Evolutionary conservation across 2,888 invertebrate species (phyloP), one percentile per base, ranked within the genome.

Genomic region (Ochropacha duplaris): DNA sequence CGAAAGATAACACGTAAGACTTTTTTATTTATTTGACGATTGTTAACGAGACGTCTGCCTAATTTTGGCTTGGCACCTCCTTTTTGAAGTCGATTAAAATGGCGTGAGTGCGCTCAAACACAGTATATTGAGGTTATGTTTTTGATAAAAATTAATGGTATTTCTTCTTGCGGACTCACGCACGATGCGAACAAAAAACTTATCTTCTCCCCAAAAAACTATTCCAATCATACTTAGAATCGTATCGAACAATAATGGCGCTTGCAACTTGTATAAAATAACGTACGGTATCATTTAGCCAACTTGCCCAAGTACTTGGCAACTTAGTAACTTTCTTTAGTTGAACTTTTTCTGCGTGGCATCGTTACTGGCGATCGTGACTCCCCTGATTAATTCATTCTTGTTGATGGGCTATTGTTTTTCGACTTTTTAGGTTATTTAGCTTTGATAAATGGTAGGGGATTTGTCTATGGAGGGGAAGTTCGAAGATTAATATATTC

Each of bases 321-420:
- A 76, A 81, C 70, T 86, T 82, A 67, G 64, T 65, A 76, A 72
- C 78, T 72, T 31, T 84, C 83, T 72, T 75, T 79, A 73, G 62
- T 66, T 55, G 58, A 79, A 82, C 77, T 83, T 86, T 83, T 81
- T 81, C 79, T 82, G 68, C 87, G 86, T 88, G 88, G 82, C 78
- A 79, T 90, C 91, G 81, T 91, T 91, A 90, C 80, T 62, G 67
- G 57, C 69, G 82, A 84, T 86, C 91, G 90, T 92, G 91, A 90
- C 88, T 84, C 65, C 67, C 81, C 79, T 86, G 86, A 90, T 91
- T 90, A 90, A 90, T 90, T 87, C 84, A 84, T 83, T 74, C 67
- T 49, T 49, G 54, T 63, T 68, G 67, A 66, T 66, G 61, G 56
- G 68, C 76, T 79, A 82, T 85, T 87, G 84, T 86, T 84, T 83